Evolutionary conservation across 2,113 vertebrate genomes (phyloP), one percentile per base, ranked within the genome.

Genomic region (Austrofundulus limnaeus): DNA sequence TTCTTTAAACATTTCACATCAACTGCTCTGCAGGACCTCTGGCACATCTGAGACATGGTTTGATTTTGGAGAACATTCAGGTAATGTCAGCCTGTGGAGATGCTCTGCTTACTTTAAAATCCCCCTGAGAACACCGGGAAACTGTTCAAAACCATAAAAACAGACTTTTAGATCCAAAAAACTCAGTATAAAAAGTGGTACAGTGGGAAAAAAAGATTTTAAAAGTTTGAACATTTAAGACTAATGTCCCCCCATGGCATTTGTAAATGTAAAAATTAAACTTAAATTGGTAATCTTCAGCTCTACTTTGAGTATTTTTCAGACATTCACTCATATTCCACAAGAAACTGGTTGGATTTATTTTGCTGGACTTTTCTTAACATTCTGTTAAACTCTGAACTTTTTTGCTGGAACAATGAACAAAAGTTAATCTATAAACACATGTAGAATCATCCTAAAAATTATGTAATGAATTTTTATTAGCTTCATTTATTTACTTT

Each of bases 1-100:
- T 14, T 47, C 31, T 53, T n/a, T 19, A 24, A 49, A 58, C 43
- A 60, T 52, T 34, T 53, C 3, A 42, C 19, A 65, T 74, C 31
- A 48, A 28, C 61, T 58, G 55, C 76, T 48, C 61, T 42, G 58
- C 70, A 20, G 70, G 51, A 69, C 13, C 54, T 46, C 24, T 5
- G 23, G 2, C 64, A 75, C 58, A 51, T 51, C 54, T 11, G 54
- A 62, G 48, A 50, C 47, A 1, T 16, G 34, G 53, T 31, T 24
- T 28, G 23, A 61, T 37, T 16, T 38, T 58, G 61, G 23, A 28
- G 10, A 38, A 61, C 8, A 34, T 50, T 60, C 51, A 49, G 54
- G 49, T 45, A 5, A 31, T 5, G 17, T 39, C 21, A 17, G 19
- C 24, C 56, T 23, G 17, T 14, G 9, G 55, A 62, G 54, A 50